These are phyloP conservation scores for Prionailurus viverrinus DNA, from an alignment of 2,113 vertebrate species.

Conservation along the genomic window DNA sequence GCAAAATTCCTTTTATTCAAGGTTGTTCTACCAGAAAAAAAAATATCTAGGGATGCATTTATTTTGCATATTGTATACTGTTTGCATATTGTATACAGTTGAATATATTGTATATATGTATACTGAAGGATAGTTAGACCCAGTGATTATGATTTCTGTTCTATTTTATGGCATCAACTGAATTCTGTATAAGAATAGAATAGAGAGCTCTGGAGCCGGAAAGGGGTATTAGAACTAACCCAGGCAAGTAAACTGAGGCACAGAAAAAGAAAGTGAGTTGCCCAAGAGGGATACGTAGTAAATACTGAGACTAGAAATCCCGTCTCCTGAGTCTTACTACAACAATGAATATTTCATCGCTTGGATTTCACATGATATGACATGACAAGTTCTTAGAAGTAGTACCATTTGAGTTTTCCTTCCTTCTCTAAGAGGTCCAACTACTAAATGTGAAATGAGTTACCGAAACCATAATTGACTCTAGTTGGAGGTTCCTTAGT, in stretches of 20 bases:
- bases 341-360: neutral
- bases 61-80: neutral
- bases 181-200: constrained; percentile 35
- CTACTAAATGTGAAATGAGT: constrained; percentile 36
- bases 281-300: neutral
- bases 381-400: constrained; percentile 25
- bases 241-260: neutral
- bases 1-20: neutral
- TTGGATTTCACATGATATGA: neutral
- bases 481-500: neutral
- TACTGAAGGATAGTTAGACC: constrained; percentile 4
- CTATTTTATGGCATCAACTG: constrained; percentile 14
- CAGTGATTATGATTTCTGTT: constrained; percentile 18
- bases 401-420: constrained; percentile 42
- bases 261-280: neutral
- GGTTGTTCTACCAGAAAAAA: neutral
- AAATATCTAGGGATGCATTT: neutral
- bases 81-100: neutral
- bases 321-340: constrained; percentile 45
- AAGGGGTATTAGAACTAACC: constrained; percentile 18
- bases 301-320: constrained; percentile 36
- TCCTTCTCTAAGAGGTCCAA: constrained; percentile 30
- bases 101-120: neutral
- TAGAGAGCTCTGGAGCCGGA: neutral
- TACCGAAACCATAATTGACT: neutral